These are phyloP conservation scores for Maniola jurtina DNA, from an alignment of 1,140 invertebrate species.

Conservation along the genomic window DNA sequence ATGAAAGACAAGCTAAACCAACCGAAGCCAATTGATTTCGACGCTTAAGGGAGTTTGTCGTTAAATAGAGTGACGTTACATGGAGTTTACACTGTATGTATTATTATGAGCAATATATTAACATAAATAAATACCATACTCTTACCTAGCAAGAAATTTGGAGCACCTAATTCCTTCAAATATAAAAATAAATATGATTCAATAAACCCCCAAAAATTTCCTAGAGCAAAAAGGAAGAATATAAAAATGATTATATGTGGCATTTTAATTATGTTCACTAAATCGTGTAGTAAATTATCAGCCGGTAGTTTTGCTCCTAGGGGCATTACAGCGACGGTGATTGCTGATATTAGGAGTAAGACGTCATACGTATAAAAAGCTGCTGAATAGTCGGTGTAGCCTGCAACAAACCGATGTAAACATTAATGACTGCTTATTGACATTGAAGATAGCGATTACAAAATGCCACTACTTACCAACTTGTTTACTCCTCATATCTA, in stretches of 20 bases:
- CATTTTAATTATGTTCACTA: slow-evolving; percentile 85
- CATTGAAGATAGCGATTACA: slow-evolving; percentile 64
- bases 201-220: slow-evolving; percentile 91
- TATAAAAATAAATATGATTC: slow-evolving; percentile 92
- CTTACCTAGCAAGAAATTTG: slow-evolving; percentile 88
- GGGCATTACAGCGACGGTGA: slow-evolving; percentile 85
- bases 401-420: slow-evolving; percentile 71
- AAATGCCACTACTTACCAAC: slow-evolving; percentile 39
- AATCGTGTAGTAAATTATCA: slow-evolving; percentile 84
- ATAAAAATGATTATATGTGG: slow-evolving; percentile 87
- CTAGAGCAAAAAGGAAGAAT: slow-evolving; percentile 86
- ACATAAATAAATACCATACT: background rate
- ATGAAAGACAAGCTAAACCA: too few relatives aligned
- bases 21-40: too few relatives aligned
- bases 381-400: slow-evolving; percentile 88
- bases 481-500: slow-evolving; percentile 82
- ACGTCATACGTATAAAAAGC: slow-evolving; percentile 88
- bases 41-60: too few relatives aligned
- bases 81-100: too few relatives aligned
- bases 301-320: slow-evolving; percentile 85
- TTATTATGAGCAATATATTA: too few relatives aligned
- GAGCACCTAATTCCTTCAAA: slow-evolving; percentile 88
- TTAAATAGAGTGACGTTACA: too few relatives aligned
- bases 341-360: slow-evolving; percentile 83
- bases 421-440: slow-evolving; percentile 56